Evolutionary conservation across 2,888 invertebrate genomes (phyloP).

Genomic region (Drosophila anomalata): DNA sequence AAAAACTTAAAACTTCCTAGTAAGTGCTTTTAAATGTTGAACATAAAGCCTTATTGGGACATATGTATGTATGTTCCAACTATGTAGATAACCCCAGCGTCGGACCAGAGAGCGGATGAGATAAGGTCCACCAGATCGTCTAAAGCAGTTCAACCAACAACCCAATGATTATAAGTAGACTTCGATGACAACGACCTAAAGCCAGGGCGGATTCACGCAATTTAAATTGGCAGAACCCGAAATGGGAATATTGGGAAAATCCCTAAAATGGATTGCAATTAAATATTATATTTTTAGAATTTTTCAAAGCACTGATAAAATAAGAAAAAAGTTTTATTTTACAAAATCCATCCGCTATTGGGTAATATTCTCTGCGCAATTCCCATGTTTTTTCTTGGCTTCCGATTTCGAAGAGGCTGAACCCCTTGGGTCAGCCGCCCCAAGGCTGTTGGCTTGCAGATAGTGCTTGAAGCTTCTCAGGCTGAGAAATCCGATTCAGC

Average conservation of each 20-base stretch:
- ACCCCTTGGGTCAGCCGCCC: constrained; percentile 18
- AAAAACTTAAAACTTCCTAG: neutral
- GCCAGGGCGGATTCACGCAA: constrained; percentile 4
- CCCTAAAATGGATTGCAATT: too few relatives aligned
- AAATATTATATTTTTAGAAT: too few relatives aligned
- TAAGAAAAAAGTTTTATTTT: too few relatives aligned
- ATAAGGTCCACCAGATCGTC: constrained; percentile 18
- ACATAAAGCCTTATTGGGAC: constrained; percentile 1
- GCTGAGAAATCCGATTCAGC: constrained; percentile 38
- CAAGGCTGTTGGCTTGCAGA: constrained; percentile 41
- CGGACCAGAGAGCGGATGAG: constrained; percentile 23
- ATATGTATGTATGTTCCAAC: neutral
- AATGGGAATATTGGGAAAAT: too few relatives aligned
- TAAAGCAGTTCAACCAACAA: constrained; percentile 6
- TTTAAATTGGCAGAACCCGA: neutral
- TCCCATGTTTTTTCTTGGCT: neutral
- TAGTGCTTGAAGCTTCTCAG: constrained; percentile 64
- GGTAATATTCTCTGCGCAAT: neutral
- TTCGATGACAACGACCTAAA: constrained; percentile 44
- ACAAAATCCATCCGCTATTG: neutral
- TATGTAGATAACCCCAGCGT: constrained; percentile 11
- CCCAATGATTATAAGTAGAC: constrained; percentile 40
- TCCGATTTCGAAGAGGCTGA: neutral
- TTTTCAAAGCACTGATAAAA: too few relatives aligned
- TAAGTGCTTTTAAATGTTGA: neutral